Conservation (phyloP, 2,113 vertebrate species). For the Maccullochella peelii region DNA sequence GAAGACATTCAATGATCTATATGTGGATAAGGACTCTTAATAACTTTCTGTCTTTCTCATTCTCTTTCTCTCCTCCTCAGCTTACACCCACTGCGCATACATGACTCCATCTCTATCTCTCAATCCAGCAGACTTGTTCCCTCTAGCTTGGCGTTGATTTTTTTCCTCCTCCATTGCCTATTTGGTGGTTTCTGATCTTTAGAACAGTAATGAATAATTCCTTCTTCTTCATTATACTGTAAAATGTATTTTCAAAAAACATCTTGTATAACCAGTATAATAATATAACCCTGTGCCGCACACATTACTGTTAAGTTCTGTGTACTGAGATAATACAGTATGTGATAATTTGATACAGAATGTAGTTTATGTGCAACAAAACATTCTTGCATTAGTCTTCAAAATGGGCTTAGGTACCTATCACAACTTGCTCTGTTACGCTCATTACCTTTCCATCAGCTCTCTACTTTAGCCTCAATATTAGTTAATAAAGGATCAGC, state of each 20-base stretch:
- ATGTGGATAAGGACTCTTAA: conserved; percentile 67
- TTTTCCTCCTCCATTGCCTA: neutral
- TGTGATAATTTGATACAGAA: neutral
- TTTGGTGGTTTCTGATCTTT: neutral
- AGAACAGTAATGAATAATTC: conserved; percentile 14
- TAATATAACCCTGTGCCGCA: too few relatives aligned
- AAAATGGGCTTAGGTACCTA: conserved; percentile 18
- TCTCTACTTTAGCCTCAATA: conserved; percentile 3
- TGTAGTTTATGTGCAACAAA: conserved; percentile 8
- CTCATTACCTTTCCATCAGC: conserved; percentile 13
- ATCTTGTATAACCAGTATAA: neutral
- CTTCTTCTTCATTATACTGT: neutral
- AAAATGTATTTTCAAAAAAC: conserved; percentile 14
- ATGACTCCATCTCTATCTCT: conserved; percentile 38
- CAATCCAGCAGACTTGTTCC: neutral
- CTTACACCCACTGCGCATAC: conserved; percentile 46
- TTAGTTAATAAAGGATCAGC: conserved; percentile 37
- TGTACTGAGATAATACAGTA: neutral
- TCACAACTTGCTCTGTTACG: conserved; percentile 5
- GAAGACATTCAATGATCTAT: conserved; percentile 66
- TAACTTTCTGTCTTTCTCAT: conserved; percentile 60
- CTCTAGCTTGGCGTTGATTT: neutral
- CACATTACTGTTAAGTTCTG: neutral
- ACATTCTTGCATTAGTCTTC: conserved; percentile 8
- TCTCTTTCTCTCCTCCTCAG: conserved; percentile 48